A percentile compares a stretch with the other conserved stretches of the same genome.
These are phyloP conservation scores for Petrosia ficiformis DNA, from an alignment of 37 sponge, comb jelly and placozoan genomes.

Conservation along the genomic window DNA sequence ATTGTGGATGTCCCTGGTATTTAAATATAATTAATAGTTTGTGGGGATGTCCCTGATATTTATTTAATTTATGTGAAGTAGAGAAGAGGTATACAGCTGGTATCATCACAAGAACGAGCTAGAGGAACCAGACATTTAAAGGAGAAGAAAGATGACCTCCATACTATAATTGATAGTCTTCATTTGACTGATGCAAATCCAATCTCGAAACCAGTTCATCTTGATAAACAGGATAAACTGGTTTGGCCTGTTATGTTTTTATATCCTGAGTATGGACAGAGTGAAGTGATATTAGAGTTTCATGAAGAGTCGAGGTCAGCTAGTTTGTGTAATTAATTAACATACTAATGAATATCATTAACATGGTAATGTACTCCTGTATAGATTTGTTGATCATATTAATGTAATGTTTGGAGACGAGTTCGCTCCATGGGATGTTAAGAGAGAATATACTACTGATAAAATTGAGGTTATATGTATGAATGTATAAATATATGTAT, in stretches of 20 bases:
- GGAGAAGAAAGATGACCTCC: too few species aligned
- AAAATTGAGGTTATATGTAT: conserved; percentile 22
- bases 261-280: conserved; percentile 85
- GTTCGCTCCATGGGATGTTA: conserved; percentile 55
- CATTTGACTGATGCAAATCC: too few species aligned
- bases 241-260: conserved; percentile 88
- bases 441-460: conserved; percentile 30
- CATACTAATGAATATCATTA: not conserved
- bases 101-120: too few species aligned
- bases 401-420: conserved; percentile 43
- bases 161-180: too few species aligned
- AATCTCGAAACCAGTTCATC: too few species aligned
- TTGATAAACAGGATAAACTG: too few species aligned
- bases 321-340: not conserved
- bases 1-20: not conserved
- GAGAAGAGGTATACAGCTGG: too few species aligned
- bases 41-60: too few species aligned
- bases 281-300: conserved; percentile 71
- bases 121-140: too few species aligned
- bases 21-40: too few species aligned
- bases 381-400: conserved; percentile 51
- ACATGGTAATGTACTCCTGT: too few species aligned
- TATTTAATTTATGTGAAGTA: too few species aligned
- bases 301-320: conserved; percentile 56
- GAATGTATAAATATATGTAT: not conserved